A percentile compares a stretch with the other conserved stretches of the same genome.
Conservation (phyloP, 92 coral and sea anemone species). For the Siderastrea radians region DNA sequence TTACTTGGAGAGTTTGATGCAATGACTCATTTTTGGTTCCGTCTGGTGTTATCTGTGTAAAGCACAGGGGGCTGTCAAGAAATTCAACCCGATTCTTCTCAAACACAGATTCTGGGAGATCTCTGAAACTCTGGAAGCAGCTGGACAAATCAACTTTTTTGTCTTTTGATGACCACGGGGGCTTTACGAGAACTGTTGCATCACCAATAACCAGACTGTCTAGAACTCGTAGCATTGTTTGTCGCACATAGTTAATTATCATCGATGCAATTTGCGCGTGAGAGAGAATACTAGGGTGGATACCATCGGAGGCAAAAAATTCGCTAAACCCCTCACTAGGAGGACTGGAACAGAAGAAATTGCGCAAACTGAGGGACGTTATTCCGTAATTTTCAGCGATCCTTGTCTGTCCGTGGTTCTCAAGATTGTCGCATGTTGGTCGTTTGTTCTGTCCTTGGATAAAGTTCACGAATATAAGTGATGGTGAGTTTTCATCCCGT, state of each 20-base stretch:
- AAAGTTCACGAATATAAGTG: slow-evolving; percentile 55
- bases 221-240: slow-evolving; percentile 23
- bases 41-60: slow-evolving; percentile 60
- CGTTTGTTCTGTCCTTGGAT: not conserved
- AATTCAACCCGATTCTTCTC: not conserved
- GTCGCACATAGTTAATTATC: slow-evolving; percentile 57
- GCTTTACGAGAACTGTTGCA: not conserved
- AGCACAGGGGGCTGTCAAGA: slow-evolving; percentile 51
- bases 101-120: slow-evolving; percentile 32
- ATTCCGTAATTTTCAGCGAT: slow-evolving; percentile 57
- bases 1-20: slow-evolving; percentile 35
- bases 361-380: slow-evolving; percentile 60
- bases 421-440: slow-evolving; percentile 50
- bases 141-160: not conserved
- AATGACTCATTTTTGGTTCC: slow-evolving; percentile 1
- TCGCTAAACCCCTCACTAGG: not conserved
- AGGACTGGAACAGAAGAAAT: slow-evolving; percentile 47
- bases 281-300: slow-evolving; percentile 37
- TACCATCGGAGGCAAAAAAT: slow-evolving; percentile 54
- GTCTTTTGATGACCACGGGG: not conserved
- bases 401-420: slow-evolving; percentile 62
- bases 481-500: slow-evolving; percentile 32
- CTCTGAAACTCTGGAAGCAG: not conserved
- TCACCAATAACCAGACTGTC: not conserved
- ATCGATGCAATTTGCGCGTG: slow-evolving; percentile 65